phyloP scores from a whole-genome alignment of 2,113 vertebrate genomes.

The Ptyas mucosa region DNA sequence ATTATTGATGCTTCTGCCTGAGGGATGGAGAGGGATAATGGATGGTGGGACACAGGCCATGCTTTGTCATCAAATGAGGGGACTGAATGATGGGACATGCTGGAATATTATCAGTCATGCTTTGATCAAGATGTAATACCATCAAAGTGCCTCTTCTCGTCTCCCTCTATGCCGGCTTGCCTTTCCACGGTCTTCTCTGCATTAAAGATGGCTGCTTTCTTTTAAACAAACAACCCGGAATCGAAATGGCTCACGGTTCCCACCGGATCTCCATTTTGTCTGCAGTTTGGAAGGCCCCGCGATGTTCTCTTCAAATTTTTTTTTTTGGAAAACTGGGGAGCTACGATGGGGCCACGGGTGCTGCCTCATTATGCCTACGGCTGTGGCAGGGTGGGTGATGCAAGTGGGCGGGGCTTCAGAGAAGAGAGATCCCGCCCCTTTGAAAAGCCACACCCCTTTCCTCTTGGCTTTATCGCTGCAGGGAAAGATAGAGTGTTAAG shows the following conservation, averaged over 20 bases:
- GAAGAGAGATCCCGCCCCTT: not conserved
- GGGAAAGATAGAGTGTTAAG: not conserved
- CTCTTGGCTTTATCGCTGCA: not conserved
- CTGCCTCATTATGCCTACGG: not conserved
- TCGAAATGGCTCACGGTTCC: too few species aligned
- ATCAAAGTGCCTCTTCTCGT: slow-evolving; percentile 47
- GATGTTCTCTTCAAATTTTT: not conserved
- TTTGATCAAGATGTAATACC: slow-evolving; percentile 96
- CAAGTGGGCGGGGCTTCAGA: not conserved
- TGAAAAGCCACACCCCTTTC: not conserved
- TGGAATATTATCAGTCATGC: slow-evolving; percentile 94
- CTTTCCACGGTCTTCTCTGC: not conserved
- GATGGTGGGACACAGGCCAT: slow-evolving; percentile 81
- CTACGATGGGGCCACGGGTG: rapidly evolving
- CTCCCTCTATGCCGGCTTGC: not conserved
- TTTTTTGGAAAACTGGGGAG: not conserved
- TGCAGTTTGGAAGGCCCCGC: not conserved
- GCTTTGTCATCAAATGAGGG: slow-evolving; percentile 95
- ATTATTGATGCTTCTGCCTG: slow-evolving; percentile 97
- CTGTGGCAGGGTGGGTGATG: not conserved
- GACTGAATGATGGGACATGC: slow-evolving; percentile 88
- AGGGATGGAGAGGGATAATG: slow-evolving; percentile 87
- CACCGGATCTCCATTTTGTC: not conserved
- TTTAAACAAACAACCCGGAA: not conserved
- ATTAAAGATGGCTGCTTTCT: not conserved